phyloP scores from a whole-genome alignment of 1,140 invertebrate genomes.

The Manduca sexta region DNA sequence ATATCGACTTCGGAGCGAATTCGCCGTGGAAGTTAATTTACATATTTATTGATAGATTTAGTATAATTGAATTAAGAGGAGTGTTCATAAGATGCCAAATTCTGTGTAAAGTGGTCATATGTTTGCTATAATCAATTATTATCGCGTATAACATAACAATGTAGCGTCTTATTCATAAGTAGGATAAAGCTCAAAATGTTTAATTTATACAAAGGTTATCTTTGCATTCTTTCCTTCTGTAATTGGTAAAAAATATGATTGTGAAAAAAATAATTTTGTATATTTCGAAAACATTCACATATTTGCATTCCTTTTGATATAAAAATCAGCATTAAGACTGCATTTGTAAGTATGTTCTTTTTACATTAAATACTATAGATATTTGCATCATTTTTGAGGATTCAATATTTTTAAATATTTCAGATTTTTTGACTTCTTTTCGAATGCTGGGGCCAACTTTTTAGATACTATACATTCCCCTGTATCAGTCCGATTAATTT shows the following conservation, averaged over 20 bases:
- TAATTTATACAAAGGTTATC: slow-evolving; percentile 50
- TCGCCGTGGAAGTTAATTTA: too few relatives aligned
- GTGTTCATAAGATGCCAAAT: slow-evolving; percentile 71
- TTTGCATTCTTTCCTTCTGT: slow-evolving; percentile 42
- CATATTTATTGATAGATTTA: slow-evolving; percentile 1
- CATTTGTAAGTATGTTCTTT: slow-evolving; percentile 47
- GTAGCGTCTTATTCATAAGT: slow-evolving; percentile 60
- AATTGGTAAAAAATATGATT: background rate
- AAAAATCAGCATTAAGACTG: slow-evolving; percentile 62
- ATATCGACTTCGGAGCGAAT: too few relatives aligned
- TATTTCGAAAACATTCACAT: slow-evolving; percentile 52
- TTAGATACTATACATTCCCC: slow-evolving; percentile 42
- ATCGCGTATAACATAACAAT: slow-evolving; percentile 45
- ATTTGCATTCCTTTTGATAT: slow-evolving; percentile 45
- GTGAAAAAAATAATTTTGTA: background rate
- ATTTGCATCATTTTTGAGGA: slow-evolving; percentile 33
- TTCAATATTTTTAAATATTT: slow-evolving; percentile 49
- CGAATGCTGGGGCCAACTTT: slow-evolving; percentile 62
- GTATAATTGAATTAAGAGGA: slow-evolving; percentile 20
- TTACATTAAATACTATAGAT: slow-evolving; percentile 19
- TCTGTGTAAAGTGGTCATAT: slow-evolving; percentile 57
- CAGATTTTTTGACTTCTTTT: slow-evolving; percentile 61
- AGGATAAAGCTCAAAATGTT: slow-evolving; percentile 67
- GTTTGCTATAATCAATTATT: slow-evolving; percentile 54
- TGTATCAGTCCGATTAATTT: slow-evolving; percentile 17